Conservation (phyloP, 2,113 vertebrate species). For the Suricata suricatta region DNA sequence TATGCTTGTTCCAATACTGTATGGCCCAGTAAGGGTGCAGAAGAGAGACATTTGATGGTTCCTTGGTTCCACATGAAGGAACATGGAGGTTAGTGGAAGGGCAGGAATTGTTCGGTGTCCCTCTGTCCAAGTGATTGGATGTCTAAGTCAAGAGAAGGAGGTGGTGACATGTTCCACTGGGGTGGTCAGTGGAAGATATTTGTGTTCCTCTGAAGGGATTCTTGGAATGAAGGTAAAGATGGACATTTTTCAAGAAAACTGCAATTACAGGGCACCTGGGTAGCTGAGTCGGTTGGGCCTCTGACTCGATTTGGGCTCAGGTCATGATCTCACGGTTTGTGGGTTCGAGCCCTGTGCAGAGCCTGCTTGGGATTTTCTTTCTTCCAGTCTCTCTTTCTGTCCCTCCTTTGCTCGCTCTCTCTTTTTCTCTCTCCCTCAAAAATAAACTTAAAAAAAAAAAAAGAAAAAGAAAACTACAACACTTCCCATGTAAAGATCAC, state of each 20-base stretch:
- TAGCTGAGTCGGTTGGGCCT: no score
- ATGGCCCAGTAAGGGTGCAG: neutral
- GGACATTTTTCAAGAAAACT: neutral
- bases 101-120: neutral
- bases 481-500: neutral
- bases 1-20: neutral
- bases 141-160: neutral
- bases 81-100: neutral
- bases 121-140: neutral
- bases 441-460: no score
- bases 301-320: no score
- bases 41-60: neutral
- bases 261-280: no score
- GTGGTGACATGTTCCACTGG: neutral
- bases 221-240: neutral
- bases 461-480: neutral
- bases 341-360: no score
- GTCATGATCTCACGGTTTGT: no score
- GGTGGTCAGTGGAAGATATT: neutral
- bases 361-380: no score
- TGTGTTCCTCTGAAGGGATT: neutral
- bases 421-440: no score
- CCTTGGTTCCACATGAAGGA: neutral
- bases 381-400: no score
- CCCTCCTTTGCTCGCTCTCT: no score